Conservation (phyloP, 2,888 invertebrate species). For the Coelinius sp. region DNA sequence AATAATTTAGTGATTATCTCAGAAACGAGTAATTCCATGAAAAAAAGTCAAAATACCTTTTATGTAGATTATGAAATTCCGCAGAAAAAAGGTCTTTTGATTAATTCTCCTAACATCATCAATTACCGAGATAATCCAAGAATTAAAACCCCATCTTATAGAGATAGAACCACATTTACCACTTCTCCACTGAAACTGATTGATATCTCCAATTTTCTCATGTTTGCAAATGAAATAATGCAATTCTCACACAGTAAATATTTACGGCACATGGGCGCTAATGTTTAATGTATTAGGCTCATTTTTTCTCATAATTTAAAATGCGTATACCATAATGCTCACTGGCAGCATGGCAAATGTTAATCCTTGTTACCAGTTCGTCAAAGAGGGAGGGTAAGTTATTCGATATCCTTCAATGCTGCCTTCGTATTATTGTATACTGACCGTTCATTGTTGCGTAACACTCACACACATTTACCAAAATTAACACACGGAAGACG, state of each 20-base stretch:
- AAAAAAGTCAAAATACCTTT: too few species aligned
- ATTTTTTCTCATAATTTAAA: neutral
- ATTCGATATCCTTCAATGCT: slow-evolving; percentile 20
- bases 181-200: neutral
- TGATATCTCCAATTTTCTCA: neutral
- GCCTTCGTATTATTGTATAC: slow-evolving; percentile 12
- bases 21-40: too few species aligned
- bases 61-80: too few species aligned
- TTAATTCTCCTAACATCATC: too few species aligned
- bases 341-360: slow-evolving; percentile 2
- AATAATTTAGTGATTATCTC: too few species aligned
- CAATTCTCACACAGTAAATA: slow-evolving; percentile 6
- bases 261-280: slow-evolving; percentile 9
- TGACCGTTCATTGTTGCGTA: slow-evolving; percentile 20
- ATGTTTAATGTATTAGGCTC: neutral
- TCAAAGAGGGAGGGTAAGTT: neutral
- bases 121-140: neutral
- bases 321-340: slow-evolving; percentile 1
- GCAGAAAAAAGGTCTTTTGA: too few species aligned
- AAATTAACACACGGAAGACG: slow-evolving; percentile 23
- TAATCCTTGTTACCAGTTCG: neutral
- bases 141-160: neutral
- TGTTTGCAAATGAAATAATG: slow-evolving; percentile 6
- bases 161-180: neutral
- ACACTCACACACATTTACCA: neutral